Conservation (phyloP, 2,113 vertebrate species). For the Elachura formosa region DNA sequence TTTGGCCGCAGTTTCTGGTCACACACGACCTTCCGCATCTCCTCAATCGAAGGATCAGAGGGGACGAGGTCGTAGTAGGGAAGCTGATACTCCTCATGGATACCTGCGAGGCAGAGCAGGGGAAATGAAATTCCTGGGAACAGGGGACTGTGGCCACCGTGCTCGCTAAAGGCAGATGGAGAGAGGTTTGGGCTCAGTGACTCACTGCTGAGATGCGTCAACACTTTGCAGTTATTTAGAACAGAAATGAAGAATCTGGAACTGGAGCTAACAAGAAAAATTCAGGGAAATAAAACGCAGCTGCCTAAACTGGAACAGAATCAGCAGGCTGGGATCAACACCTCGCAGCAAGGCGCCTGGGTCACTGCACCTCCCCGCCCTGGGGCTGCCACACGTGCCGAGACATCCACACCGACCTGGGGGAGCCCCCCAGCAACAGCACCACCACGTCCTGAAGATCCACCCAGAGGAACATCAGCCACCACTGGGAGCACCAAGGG, state of each 20-base stretch:
- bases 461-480: neutral
- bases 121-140: neutral
- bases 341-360: neutral
- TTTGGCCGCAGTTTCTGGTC: conserved; percentile 95
- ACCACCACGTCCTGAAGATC: neutral
- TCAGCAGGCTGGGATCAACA: neutral
- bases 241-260: neutral
- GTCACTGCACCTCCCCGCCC: accelerated
- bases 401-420: neutral
- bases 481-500: neutral
- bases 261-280: neutral
- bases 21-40: conserved; percentile 99
- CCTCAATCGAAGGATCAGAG: conserved; percentile 97
- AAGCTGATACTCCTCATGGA: conserved; percentile 97
- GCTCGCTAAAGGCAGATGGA: neutral
- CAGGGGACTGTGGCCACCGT: accelerated
- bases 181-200: neutral
- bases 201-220: neutral
- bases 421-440: neutral
- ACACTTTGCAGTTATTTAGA: neutral
- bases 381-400: neutral
- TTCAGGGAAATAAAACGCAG: neutral
- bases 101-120: conserved; percentile 71
- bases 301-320: neutral
- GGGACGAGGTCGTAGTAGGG: conserved; percentile 97